A percentile compares a stretch with the other conserved stretches of the same genome.
Evolutionary conservation across 2,888 invertebrate genomes (phyloP).

Genomic region (Epiblema foenella): DNA sequence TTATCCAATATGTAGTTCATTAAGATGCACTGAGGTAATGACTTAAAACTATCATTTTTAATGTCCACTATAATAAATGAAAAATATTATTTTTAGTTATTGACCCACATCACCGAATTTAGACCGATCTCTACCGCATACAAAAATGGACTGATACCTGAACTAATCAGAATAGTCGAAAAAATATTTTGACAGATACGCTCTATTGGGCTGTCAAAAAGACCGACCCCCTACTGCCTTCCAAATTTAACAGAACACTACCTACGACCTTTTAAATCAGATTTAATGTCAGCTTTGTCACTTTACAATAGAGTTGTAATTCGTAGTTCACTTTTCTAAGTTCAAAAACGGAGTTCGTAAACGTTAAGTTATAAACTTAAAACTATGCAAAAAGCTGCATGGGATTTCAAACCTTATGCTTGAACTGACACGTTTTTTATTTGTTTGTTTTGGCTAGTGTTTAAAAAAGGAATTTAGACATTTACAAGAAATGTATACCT

Average conservation of each 20-base stretch:
- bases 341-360: slow-evolving; percentile 30
- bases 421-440: slow-evolving; percentile 41
- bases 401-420: slow-evolving; percentile 35
- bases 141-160: slow-evolving; percentile 72
- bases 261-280: slow-evolving; percentile 8
- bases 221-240: slow-evolving; percentile 70
- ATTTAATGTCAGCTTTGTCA: slow-evolving; percentile 19
- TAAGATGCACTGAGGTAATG: background rate
- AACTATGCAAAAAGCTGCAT: slow-evolving; percentile 27
- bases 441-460: slow-evolving; percentile 24
- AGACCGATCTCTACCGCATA: slow-evolving; percentile 59
- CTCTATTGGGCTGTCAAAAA: slow-evolving; percentile 69
- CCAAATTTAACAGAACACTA: slow-evolving; percentile 49
- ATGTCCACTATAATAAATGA: background rate
- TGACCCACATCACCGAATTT: slow-evolving; percentile 53
- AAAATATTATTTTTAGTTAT: background rate
- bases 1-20: slow-evolving; percentile 20
- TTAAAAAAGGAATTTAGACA: slow-evolving; percentile 63
- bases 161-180: slow-evolving; percentile 65
- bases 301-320: slow-evolving; percentile 12
- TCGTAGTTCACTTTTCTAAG: background rate
- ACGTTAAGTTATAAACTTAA: slow-evolving; percentile 12
- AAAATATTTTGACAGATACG: slow-evolving; percentile 76
- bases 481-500: slow-evolving; percentile 75
- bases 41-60: background rate